These are phyloP conservation scores for Platypus cylindrus DNA, from an alignment of 2,888 invertebrate species.

Conservation along the genomic window DNA sequence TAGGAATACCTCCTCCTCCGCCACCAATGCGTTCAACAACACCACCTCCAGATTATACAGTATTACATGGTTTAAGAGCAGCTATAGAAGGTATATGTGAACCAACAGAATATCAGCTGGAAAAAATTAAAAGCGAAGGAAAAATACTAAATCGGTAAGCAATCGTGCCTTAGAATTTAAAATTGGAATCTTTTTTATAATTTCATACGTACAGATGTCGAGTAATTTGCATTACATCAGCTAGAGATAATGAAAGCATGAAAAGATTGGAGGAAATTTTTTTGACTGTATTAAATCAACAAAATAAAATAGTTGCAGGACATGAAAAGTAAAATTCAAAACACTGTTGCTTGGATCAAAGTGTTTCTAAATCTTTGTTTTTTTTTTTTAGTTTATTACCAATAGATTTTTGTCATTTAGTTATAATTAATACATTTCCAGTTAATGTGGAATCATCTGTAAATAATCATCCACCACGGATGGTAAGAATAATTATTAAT, in stretches of 20 bases:
- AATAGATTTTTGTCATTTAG: slow-evolving; percentile 80
- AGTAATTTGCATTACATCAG: slow-evolving; percentile 82
- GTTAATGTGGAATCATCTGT: slow-evolving; percentile 67
- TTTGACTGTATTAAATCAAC: slow-evolving; percentile 63
- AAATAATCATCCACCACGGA: slow-evolving; percentile 54
- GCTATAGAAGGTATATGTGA: slow-evolving; percentile 80
- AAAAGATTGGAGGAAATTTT: slow-evolving; percentile 80
- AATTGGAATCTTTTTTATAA: too few relatives aligned
- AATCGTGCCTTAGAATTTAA: too few relatives aligned
- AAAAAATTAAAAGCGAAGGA: slow-evolving; percentile 31
- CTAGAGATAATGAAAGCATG: slow-evolving; percentile 77
- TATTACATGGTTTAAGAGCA: slow-evolving; percentile 71
- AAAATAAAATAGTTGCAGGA: slow-evolving; percentile 57
- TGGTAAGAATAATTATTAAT: slow-evolving; percentile 37
- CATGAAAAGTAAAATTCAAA: slow-evolving; percentile 42
- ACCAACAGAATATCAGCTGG: slow-evolving; percentile 62
- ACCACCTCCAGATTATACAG: slow-evolving; percentile 51
- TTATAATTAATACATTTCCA: slow-evolving; percentile 80
- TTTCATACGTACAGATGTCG: too few relatives aligned
- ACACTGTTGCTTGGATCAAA: neutral
- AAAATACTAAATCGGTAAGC: slow-evolving; percentile 9
- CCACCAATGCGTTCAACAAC: slow-evolving; percentile 36
- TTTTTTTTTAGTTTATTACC: slow-evolving; percentile 47
- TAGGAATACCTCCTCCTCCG: slow-evolving; percentile 60
- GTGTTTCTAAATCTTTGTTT: neutral